A percentile compares a stretch with the other conserved stretches of the same genome.
Evolutionary conservation across 1,140 invertebrate species (phyloP).

Genomic region (Sinonovacula constricta): DNA sequence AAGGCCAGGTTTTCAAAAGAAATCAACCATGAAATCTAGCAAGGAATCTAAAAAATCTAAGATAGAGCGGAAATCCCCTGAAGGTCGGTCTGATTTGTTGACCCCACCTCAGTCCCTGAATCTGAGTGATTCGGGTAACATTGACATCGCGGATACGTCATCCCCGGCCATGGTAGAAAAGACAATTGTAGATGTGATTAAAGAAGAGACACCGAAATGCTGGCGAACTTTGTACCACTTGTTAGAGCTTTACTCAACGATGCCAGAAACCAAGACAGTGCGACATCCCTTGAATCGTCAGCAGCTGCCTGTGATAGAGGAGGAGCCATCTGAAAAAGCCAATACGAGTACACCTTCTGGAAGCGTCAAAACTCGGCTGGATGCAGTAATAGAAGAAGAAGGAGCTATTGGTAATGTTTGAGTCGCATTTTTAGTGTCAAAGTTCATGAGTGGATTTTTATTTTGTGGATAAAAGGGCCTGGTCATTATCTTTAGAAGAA

Average conservation of each 20-base stretch:
- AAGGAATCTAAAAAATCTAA: conserved; percentile 55
- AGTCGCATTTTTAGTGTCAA: too few species aligned
- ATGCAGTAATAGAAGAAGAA: conserved; percentile 49
- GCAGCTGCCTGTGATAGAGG: conserved; percentile 68
- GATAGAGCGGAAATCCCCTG: conserved; percentile 37
- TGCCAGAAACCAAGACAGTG: conserved; percentile 96
- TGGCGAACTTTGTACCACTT: conserved; percentile 97
- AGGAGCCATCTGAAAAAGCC: conserved; percentile 63
- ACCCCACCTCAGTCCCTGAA: conserved; percentile 73
- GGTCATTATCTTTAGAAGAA: too few species aligned
- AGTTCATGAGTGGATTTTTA: too few species aligned
- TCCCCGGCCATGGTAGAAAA: conserved; percentile 77
- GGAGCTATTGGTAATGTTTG: conserved; percentile 52
- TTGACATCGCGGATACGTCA: conserved; percentile 76
- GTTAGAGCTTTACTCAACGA: conserved; percentile 94
- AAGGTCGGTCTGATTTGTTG: conserved; percentile 53
- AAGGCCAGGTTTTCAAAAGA: conserved; percentile 49
- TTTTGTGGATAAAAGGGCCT: too few species aligned
- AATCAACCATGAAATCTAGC: conserved; percentile 51
- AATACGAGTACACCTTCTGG: conserved; percentile 54
- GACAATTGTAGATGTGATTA: conserved; percentile 78
- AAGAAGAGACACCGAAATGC: conserved; percentile 86
- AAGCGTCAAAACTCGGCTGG: conserved; percentile 50
- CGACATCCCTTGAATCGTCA: conserved; percentile 79
- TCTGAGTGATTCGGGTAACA: conserved; percentile 76